A percentile compares a stretch with the other conserved stretches of the same genome.
Conservation (phyloP, 2,888 invertebrate genomes). For the Ptilodon capucinus region DNA sequence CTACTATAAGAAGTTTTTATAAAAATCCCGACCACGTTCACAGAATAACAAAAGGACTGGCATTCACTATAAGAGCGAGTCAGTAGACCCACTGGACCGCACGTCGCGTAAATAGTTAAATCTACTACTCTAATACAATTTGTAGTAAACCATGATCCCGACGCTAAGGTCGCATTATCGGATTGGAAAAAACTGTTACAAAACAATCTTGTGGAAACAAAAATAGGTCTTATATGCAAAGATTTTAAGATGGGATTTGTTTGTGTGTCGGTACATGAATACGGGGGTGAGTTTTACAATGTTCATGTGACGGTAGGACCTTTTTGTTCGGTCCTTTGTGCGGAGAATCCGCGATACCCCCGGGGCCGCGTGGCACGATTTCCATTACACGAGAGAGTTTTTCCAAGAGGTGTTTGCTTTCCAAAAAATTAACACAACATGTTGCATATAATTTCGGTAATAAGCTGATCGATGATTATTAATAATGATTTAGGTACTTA, state of each 20-base stretch:
- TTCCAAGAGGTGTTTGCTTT: constrained; percentile 62
- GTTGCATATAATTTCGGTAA: constrained; percentile 25
- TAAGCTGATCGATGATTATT: constrained; percentile 15
- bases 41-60: constrained; percentile 33
- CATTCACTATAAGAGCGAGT: constrained; percentile 29
- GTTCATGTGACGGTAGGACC: constrained; percentile 80
- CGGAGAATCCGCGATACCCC: constrained; percentile 74
- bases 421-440: constrained; percentile 58
- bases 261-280: constrained; percentile 52
- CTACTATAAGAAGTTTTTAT: constrained; percentile 7
- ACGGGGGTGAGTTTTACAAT: constrained; percentile 77
- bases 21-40: constrained; percentile 15
- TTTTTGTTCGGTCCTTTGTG: constrained; percentile 80
- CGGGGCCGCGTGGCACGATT: constrained; percentile 73
- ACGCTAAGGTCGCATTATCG: constrained; percentile 81
- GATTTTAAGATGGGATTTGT: constrained; percentile 54
- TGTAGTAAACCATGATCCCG: constrained; percentile 82
- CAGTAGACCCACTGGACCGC: constrained; percentile 36
- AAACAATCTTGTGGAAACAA: constrained; percentile 44
- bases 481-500: too few relatives aligned
- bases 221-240: constrained; percentile 49
- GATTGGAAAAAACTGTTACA: constrained; percentile 80
- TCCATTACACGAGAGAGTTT: constrained; percentile 79
- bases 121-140: constrained; percentile 81
- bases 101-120: constrained; percentile 77